These are phyloP conservation scores for Neodontobutis hainanensis DNA, from an alignment of 2,113 vertebrate species.

Conservation along the genomic window DNA sequence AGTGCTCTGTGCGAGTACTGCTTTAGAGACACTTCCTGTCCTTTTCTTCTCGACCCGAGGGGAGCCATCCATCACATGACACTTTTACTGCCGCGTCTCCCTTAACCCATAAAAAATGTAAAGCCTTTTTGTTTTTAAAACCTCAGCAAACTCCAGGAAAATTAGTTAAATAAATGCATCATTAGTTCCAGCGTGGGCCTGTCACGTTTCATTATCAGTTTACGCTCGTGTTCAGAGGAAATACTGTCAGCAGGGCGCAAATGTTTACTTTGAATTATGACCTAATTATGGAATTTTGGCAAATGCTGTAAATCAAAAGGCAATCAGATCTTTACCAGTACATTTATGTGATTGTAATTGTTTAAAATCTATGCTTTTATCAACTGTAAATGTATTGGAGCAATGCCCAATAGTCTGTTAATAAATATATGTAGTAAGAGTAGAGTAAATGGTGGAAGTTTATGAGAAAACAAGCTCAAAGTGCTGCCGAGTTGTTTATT, in stretches of 20 bases:
- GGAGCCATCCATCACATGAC: slow-evolving; percentile 74
- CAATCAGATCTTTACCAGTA: neutral
- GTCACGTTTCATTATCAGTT: slow-evolving; percentile 74
- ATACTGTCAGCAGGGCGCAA: slow-evolving; percentile 58
- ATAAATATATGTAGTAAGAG: too few relatives aligned
- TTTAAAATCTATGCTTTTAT: slow-evolving; percentile 23
- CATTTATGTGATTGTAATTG: slow-evolving; percentile 38
- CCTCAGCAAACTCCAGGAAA: slow-evolving; percentile 57
- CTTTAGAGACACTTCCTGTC: slow-evolving; percentile 46
- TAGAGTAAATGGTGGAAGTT: too few relatives aligned
- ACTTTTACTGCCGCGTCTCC: slow-evolving; percentile 73
- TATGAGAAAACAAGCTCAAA: slow-evolving; percentile 9
- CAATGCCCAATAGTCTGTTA: too few relatives aligned
- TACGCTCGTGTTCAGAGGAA: slow-evolving; percentile 50
- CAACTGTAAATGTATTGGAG: neutral
- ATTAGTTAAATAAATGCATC: slow-evolving; percentile 73
- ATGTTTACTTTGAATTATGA: slow-evolving; percentile 75
- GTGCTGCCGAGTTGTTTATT: too few relatives aligned
- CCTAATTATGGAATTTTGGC: slow-evolving; percentile 63
- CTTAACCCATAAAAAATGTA: slow-evolving; percentile 77
- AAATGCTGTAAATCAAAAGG: slow-evolving; percentile 50
- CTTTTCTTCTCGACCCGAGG: slow-evolving; percentile 45
- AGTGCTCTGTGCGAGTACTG: slow-evolving; percentile 9
- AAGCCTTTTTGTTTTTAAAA: slow-evolving; percentile 52
- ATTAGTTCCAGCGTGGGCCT: slow-evolving; percentile 75